Evolutionary conservation across 2,113 vertebrate species (phyloP).

Genomic region (Garra rufa): DNA sequence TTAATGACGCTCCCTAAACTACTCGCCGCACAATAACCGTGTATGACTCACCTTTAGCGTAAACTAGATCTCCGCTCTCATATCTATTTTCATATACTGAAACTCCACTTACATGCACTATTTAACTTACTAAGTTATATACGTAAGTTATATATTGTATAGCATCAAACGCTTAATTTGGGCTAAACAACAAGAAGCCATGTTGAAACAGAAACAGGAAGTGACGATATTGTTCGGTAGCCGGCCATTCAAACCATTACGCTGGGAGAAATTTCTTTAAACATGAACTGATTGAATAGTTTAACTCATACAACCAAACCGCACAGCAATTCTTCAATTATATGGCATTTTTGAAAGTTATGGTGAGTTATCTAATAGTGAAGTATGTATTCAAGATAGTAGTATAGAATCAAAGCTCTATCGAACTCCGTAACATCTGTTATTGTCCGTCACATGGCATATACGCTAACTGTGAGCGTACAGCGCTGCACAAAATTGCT

Average conservation of each 20-base stretch:
- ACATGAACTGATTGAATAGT: neutral
- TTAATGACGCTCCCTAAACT: conserved; percentile 80
- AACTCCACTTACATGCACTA: neutral
- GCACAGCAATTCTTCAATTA: neutral
- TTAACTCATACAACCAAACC: neutral
- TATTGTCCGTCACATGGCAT: conserved; percentile 8
- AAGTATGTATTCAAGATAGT: no score
- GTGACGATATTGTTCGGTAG: conserved; percentile 66
- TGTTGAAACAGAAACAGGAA: conserved; percentile 70
- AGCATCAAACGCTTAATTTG: conserved; percentile 59
- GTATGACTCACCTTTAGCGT: conserved; percentile 30
- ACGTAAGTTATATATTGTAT: conserved; percentile 8
- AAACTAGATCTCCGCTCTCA: neutral
- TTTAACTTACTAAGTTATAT: neutral
- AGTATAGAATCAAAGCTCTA: neutral
- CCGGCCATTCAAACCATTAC: conserved; percentile 46
- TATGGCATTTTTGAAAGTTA: neutral
- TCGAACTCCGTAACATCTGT: neutral
- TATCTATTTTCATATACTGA: neutral
- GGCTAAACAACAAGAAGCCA: conserved; percentile 66
- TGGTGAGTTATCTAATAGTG: neutral
- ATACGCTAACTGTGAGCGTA: neutral
- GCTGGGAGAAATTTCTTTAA: neutral
- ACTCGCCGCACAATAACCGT: conserved; percentile 30
- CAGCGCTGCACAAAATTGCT: conserved; percentile 7